Percentiles rank a stretch among this genome's conserved stretches.
phyloP scores from a whole-genome alignment of 2,113 vertebrate species.

The Labrus mixtus region DNA sequence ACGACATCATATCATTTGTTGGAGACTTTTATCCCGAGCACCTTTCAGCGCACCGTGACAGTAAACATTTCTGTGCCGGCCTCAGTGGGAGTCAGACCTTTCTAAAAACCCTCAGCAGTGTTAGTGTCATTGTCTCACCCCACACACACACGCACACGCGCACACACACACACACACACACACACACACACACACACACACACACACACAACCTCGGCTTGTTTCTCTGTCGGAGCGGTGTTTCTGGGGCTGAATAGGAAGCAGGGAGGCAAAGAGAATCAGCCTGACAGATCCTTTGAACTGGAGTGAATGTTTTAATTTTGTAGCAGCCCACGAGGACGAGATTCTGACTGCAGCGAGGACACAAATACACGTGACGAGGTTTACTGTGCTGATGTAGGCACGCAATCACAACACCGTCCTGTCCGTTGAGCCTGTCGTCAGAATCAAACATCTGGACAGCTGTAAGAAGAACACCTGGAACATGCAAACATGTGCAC shows the following conservation, averaged over 20 bases:
- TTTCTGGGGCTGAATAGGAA: conserved; percentile 36
- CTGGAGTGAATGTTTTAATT: conserved; percentile 59
- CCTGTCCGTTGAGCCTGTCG: background rate
- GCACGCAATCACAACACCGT: background rate
- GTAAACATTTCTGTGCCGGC: conserved; percentile 30
- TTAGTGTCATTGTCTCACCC: conserved; percentile 46
- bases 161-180: conserved; percentile 37
- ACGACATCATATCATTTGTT: conserved; percentile 56
- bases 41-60: conserved; percentile 34
- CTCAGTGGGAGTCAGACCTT: conserved; percentile 42
- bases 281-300: conserved; percentile 56
- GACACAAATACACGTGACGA: conserved; percentile 1
- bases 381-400: conserved; percentile 1
- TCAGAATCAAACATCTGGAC: background rate
- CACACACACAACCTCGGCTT: conserved; percentile 40
- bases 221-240: conserved; percentile 25
- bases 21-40: conserved; percentile 36
- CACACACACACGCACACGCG: conserved; percentile 39
- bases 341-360: conserved; percentile 2
- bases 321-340: conserved; percentile 33
- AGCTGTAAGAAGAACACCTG: background rate
- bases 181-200: conserved; percentile 37
- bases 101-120: conserved; percentile 27
- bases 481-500: background rate
- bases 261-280: conserved; percentile 51